These are phyloP conservation scores for Pachypeltis micranthus DNA, from an alignment of 1,140 invertebrate genomes.

Conservation along the genomic window DNA sequence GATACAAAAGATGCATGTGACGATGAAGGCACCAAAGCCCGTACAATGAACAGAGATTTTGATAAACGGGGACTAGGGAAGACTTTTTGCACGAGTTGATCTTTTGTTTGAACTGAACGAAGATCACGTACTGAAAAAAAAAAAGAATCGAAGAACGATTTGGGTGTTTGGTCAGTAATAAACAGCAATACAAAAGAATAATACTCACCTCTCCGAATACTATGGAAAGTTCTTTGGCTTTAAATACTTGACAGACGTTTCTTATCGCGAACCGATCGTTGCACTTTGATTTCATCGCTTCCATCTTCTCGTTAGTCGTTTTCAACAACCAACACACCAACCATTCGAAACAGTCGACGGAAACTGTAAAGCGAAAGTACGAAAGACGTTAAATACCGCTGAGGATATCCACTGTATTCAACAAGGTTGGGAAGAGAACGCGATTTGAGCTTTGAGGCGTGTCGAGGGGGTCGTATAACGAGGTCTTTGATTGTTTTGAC, in stretches of 20 bases:
- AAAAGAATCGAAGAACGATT: too few species aligned
- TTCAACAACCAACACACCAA: constrained; percentile 64
- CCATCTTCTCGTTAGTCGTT: constrained; percentile 49
- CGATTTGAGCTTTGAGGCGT: too few species aligned
- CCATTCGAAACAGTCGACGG: constrained; percentile 66
- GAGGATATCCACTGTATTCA: too few species aligned
- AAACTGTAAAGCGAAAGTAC: constrained; percentile 43
- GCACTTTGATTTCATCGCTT: constrained; percentile 41
- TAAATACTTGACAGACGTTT: constrained; percentile 70
- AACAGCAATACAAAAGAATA: constrained; percentile 15
- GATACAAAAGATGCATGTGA: constrained; percentile 36
- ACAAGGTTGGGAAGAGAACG: too few species aligned
- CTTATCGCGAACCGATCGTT: constrained; percentile 55
- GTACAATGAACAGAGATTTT: constrained; percentile 54
- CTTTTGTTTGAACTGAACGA: constrained; percentile 39
- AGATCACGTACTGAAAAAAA: constrained; percentile 44
- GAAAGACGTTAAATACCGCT: too few species aligned
- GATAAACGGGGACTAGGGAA: constrained; percentile 40
- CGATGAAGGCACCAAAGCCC: constrained; percentile 47
- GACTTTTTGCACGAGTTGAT: background rate
- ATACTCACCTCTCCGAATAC: constrained; percentile 56
- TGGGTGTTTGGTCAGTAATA: too few species aligned
- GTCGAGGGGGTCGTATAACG: too few species aligned
- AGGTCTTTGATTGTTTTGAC: too few species aligned
- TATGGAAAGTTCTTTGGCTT: constrained; percentile 56